Percentiles rank a stretch among this genome's conserved stretches.
These are phyloP conservation scores for Ptycholaimellus sp. DNA, from an alignment of 2,888 invertebrate genomes.

Conservation along the genomic window DNA sequence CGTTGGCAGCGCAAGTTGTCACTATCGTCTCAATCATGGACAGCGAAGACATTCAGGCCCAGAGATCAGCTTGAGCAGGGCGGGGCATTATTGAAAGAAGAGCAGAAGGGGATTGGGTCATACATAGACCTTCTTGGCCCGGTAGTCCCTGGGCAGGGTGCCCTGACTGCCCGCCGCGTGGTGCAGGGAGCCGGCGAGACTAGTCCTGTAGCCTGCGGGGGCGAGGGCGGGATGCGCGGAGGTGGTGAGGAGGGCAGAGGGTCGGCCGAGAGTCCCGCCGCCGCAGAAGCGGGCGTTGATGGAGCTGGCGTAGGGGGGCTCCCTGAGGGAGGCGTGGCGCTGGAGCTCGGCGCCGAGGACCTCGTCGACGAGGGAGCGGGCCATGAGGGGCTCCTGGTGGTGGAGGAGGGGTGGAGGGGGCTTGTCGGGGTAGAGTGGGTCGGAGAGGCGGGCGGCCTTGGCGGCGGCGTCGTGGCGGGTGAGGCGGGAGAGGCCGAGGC, in stretches of 20 bases:
- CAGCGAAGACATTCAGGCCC: no score
- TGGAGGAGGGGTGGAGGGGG: slow-evolving; percentile 12
- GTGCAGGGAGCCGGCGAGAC: slow-evolving; percentile 5
- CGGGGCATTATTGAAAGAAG: no score
- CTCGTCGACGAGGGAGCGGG: no score
- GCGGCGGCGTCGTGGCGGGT: slow-evolving; percentile 10
- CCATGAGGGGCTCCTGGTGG: slow-evolving; percentile 12
- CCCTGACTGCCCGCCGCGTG: no score
- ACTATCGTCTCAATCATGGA: no score
- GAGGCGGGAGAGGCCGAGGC: slow-evolving; percentile 6
- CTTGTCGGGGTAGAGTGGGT: slow-evolving; percentile 13
- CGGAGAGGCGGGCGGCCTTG: slow-evolving; percentile 9
- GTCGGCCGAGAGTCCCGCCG: slow-evolving; percentile 9
- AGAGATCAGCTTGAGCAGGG: no score
- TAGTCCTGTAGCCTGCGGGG: slow-evolving; percentile 9
- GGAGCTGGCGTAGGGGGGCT: slow-evolving; percentile 1
- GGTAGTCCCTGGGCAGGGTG: slow-evolving; percentile 22
- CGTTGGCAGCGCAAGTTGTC: no score
- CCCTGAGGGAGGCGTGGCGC: slow-evolving; percentile 13
- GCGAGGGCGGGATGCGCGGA: slow-evolving; percentile 9
- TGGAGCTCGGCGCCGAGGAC: slow-evolving; percentile 11
- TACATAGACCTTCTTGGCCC: slow-evolving; percentile 23
- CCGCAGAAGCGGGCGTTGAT: slow-evolving; percentile 4
- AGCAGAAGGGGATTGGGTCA: no score
- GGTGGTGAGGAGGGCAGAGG: slow-evolving; percentile 5